These are phyloP conservation scores for Xestoiulus laeticollis DNA, from an alignment of 2,888 invertebrate genomes.

Conservation along the genomic window DNA sequence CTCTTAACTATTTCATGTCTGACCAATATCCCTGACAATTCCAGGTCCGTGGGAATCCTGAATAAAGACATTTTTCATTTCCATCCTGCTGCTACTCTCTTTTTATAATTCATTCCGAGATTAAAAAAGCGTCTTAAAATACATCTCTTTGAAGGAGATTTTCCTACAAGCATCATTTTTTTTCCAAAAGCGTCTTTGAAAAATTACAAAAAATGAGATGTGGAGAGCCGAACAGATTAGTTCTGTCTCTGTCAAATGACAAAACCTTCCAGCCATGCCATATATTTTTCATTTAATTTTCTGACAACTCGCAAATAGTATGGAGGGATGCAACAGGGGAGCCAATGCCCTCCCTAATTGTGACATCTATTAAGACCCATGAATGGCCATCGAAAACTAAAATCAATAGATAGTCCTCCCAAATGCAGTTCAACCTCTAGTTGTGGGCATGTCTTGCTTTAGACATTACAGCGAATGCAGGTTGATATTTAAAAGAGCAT, in stretches of 20 bases:
- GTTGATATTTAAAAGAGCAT: too few relatives aligned
- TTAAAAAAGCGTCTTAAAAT: background rate
- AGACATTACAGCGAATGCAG: too few relatives aligned
- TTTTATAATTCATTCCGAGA: constrained; percentile 9
- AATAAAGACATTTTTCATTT: background rate
- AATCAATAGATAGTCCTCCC: background rate
- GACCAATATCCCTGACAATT: too few relatives aligned
- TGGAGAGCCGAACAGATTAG: constrained; percentile 13
- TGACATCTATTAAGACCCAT: constrained; percentile 32
- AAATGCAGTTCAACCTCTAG: background rate
- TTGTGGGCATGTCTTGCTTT: too few relatives aligned
- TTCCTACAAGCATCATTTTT: too few relatives aligned
- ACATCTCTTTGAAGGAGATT: background rate
- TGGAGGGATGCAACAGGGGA: background rate
- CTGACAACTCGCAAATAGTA: background rate
- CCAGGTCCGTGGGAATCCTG: too few relatives aligned
- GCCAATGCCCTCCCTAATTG: background rate
- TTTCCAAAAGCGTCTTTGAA: background rate
- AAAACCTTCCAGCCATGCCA: constrained; percentile 16
- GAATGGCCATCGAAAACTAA: constrained; percentile 40
- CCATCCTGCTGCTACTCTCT: background rate
- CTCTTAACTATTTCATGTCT: too few relatives aligned
- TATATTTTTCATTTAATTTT: constrained; percentile 35
- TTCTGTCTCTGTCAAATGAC: constrained; percentile 24
- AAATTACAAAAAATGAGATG: constrained; percentile 7